These are phyloP conservation scores for Astyanax mexicanus DNA, from an alignment of 2,797 vertebrate genomes.

Conservation along the genomic window DNA sequence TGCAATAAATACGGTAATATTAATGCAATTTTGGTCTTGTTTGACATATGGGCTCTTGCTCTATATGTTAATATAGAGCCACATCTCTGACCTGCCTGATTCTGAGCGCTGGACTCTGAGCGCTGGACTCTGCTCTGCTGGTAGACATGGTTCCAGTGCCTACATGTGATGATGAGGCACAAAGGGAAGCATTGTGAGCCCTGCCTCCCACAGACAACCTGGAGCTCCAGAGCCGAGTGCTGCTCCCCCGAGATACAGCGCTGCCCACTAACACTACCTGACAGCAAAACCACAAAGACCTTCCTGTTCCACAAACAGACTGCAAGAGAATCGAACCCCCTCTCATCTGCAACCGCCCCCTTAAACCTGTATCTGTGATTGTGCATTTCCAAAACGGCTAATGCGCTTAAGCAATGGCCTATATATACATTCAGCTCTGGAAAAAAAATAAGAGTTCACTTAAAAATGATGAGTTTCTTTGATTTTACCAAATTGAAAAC, in stretches of 20 bases:
- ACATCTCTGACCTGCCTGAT: slow-evolving; percentile 42
- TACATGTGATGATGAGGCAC: slow-evolving; percentile 79
- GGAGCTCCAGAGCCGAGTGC: slow-evolving; percentile 66
- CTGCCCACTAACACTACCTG: slow-evolving; percentile 71
- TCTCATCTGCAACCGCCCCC: not conserved
- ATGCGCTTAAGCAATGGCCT: slow-evolving; percentile 19
- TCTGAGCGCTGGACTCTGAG: slow-evolving; percentile 67
- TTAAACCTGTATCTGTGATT: not conserved
- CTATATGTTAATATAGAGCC: not conserved
- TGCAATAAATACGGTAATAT: too few species aligned
- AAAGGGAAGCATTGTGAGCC: slow-evolving; percentile 82
- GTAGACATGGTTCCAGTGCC: slow-evolving; percentile 71
- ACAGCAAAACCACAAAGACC: slow-evolving; percentile 72
- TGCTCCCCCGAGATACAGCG: slow-evolving; percentile 68
- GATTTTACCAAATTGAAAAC: too few species aligned
- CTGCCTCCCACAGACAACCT: slow-evolving; percentile 74
- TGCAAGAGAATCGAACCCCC: slow-evolving; percentile 15
- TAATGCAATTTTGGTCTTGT: too few species aligned
- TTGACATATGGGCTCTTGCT: too few species aligned
- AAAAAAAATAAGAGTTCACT: too few species aligned
- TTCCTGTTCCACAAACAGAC: slow-evolving; percentile 58
- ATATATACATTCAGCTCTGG: slow-evolving; percentile 44
- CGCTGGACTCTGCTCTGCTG: slow-evolving; percentile 62
- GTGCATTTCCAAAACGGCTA: slow-evolving; percentile 10
- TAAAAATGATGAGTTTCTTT: too few species aligned